A percentile compares a stretch with the other conserved stretches of the same genome.
Evolutionary conservation across 2,113 vertebrate genomes (phyloP).

Genomic region (Oncorhynchus tshawytscha): DNA sequence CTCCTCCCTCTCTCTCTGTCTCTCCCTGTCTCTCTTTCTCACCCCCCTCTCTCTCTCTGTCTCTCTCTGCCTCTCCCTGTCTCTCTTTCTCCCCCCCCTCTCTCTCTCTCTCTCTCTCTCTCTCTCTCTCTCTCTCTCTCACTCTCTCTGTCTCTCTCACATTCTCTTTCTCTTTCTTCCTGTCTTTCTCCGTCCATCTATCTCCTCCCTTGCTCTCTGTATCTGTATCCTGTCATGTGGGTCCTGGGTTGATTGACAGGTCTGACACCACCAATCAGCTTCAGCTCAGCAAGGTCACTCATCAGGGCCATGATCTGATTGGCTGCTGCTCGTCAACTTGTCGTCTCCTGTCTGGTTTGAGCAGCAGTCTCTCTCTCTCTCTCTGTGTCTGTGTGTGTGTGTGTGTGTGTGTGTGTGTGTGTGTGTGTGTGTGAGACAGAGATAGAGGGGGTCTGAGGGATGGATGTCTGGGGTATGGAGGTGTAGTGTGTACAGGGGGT

Average conservation of each 20-base stretch:
- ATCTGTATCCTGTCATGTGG: constrained; percentile 65
- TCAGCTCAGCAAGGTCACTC: constrained; percentile 86
- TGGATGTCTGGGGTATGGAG: too few relatives aligned
- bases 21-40: too few relatives aligned
- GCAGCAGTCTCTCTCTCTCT: constrained; percentile 53
- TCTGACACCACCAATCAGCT: constrained; percentile 84
- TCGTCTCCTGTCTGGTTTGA: constrained; percentile 85
- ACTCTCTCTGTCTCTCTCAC: not conserved
- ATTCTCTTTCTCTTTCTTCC: not conserved
- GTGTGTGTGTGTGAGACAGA: not conserved
- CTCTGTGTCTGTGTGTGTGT: not conserved
- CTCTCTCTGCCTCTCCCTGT: not conserved
- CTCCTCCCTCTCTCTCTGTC: too few relatives aligned
- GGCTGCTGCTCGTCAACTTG: constrained; percentile 80
- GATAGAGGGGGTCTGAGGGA: too few relatives aligned
- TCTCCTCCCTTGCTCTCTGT: constrained; percentile 37
- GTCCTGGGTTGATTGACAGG: constrained; percentile 77
- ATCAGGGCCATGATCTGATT: constrained; percentile 74
- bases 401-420: constrained; percentile 9
- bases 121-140: rapidly evolving
- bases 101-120: not conserved
- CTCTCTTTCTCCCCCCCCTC: not conserved
- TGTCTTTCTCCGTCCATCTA: not conserved
- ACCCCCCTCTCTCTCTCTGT: too few relatives aligned
- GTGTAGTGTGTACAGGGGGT: constrained; percentile 4